Percentiles rank a stretch among this genome's conserved stretches.
Conservation (phyloP, 2,113 vertebrate species). For the Apeltes quadracus region DNA sequence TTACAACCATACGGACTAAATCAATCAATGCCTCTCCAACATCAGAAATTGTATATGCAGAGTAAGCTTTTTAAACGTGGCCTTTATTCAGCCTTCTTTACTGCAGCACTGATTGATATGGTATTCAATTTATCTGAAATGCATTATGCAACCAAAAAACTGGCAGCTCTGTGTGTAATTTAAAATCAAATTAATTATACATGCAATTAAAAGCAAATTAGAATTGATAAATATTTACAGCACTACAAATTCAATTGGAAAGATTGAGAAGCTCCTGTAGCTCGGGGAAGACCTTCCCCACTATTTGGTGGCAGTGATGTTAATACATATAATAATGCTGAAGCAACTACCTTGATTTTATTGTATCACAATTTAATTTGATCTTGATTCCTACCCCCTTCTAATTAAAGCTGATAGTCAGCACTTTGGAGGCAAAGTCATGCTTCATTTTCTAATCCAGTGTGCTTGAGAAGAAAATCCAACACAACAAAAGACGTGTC, state of each 20-base stretch:
- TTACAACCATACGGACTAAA: background rate
- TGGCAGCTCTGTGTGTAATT: background rate
- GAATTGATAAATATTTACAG: background rate
- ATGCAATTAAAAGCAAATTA: conserved; percentile 47
- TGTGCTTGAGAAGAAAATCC: background rate
- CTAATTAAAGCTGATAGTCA: conserved; percentile 14
- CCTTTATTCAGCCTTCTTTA: background rate
- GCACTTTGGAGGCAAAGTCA: conserved; percentile 1
- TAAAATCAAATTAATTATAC: conserved; percentile 31
- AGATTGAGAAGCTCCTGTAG: background rate
- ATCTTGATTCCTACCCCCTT: conserved; percentile 10
- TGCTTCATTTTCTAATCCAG: conserved; percentile 27
- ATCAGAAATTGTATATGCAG: background rate
- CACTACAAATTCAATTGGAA: background rate
- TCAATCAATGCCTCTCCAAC: background rate
- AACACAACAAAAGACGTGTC: conserved; percentile 11
- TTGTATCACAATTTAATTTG: background rate
- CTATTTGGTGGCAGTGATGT: background rate
- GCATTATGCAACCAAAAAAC: conserved; percentile 4
- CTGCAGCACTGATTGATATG: background rate
- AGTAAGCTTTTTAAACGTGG: background rate
- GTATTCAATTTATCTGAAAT: background rate
- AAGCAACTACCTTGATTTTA: background rate
- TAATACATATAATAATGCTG: background rate
- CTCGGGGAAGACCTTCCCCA: background rate